phyloP scores from a whole-genome alignment of 2,113 vertebrate species.

The Paratilapia polleni region DNA sequence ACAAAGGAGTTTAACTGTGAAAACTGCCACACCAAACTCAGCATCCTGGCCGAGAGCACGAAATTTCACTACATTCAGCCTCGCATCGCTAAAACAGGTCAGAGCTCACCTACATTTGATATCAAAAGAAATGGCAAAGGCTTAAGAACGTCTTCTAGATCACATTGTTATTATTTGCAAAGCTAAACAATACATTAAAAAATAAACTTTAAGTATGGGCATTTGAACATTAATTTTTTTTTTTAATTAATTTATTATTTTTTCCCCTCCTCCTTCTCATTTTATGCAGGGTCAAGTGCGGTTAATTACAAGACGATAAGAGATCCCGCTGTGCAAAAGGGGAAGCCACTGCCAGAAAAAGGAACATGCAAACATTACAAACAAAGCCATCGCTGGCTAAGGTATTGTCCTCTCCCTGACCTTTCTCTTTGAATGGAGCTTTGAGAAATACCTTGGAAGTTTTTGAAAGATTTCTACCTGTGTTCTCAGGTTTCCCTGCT shows the following conservation, averaged over 20 bases:
- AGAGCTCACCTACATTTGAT: slow-evolving; percentile 21
- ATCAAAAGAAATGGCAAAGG: slow-evolving; percentile 1
- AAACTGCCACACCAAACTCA: slow-evolving; percentile 81
- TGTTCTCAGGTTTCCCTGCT: slow-evolving; percentile 82
- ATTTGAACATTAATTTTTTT: too few relatives aligned
- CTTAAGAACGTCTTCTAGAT: neutral
- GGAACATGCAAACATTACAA: slow-evolving; percentile 83
- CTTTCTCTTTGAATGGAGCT: neutral
- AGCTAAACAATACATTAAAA: neutral
- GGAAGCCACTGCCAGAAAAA: slow-evolving; percentile 83
- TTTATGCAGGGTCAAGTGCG: slow-evolving; percentile 59
- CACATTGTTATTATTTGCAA: neutral
- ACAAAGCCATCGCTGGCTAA: slow-evolving; percentile 85
- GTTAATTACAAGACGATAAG: slow-evolving; percentile 57
- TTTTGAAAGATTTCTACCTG: neutral
- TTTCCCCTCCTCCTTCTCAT: neutral
- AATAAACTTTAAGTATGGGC: neutral
- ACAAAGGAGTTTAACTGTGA: slow-evolving; percentile 80
- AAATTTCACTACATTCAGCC: slow-evolving; percentile 80
- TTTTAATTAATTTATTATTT: too few relatives aligned
- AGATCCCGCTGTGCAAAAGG: slow-evolving; percentile 82
- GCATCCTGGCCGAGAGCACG: slow-evolving; percentile 76
- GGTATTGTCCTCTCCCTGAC: slow-evolving; percentile 56
- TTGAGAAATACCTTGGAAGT: neutral
- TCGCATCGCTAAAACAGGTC: slow-evolving; percentile 72